Evolutionary conservation across 2,888 invertebrate species (phyloP), one percentile per base, ranked within the genome.

Genomic region (Lasioglossum malachurum): DNA sequence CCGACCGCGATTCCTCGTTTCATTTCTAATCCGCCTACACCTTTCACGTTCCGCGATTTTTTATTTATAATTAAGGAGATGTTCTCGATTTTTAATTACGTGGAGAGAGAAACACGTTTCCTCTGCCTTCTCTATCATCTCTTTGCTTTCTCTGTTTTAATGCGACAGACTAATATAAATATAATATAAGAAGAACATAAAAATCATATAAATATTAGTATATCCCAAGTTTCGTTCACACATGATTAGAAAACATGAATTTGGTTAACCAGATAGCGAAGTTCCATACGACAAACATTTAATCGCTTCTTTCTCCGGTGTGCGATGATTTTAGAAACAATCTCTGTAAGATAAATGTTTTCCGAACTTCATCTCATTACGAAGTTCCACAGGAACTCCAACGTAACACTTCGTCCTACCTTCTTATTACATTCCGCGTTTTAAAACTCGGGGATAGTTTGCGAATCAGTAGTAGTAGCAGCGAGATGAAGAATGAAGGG

Each of bases 31-130:
- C 23, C 38, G 27, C 7, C 27, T 23, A 38, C 19, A n/a, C 31
- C 31, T 53, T 16, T 16, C 31, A 23, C 10, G n/a, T 69, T 35
- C 53, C 23, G 38, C 16, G 23, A 12, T 41, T 41, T 49, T 23
- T 46, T 82, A 71, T 71, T 71, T 57, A 71, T 76, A 67, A 80
- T 27, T 64, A 41, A 46, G 27, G 31, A 41, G n/a, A 38, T 35
- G 67, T 19, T 67, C 35, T 31, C 10, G 4, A 31, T 19, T 35
- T 14, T 7, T 4, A 27, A 64, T 31, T 7, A 4, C n/a, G n/a
- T n/a, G n/a, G n/a, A n/a, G n/a, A 27, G 16, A 7, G 14, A 44
- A 44, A 44, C 44, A 44, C 44, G 14, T 14, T 4, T 14, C 44
- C 3, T 44, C 44, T 44, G 3, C 44, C 44, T 14, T 44, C 14